These are phyloP conservation scores for Nipponacmea schrenckii DNA, from an alignment of 2,888 invertebrate species.

Conservation along the genomic window DNA sequence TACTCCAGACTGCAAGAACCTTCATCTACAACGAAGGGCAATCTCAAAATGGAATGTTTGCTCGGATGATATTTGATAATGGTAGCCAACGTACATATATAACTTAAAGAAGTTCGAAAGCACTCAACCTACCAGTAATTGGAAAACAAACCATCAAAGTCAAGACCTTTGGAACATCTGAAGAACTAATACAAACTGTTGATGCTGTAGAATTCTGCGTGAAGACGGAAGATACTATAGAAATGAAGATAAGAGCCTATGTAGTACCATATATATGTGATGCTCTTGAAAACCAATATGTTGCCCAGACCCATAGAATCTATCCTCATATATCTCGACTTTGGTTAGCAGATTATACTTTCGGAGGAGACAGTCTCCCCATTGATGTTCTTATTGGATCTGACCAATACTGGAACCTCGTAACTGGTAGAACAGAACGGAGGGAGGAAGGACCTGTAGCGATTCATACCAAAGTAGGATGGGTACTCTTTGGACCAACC, in stretches of 20 bases:
- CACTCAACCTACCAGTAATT: neutral
- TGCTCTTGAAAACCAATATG: neutral
- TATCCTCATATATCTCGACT: neutral
- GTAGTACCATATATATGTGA: neutral
- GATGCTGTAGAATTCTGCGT: neutral
- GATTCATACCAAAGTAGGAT: neutral
- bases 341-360: neutral
- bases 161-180: neutral
- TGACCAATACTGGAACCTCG: constrained; percentile 1
- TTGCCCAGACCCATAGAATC: too few relatives aligned
- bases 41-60: neutral
- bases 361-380: neutral
- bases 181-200: neutral
- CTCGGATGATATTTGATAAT: neutral
- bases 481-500: neutral
- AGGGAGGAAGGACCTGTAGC: neutral
- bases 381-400: neutral
- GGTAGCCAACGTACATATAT: neutral
- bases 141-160: neutral
- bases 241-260: neutral
- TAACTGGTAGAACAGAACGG: neutral
- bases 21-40: too few relatives aligned
- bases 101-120: neutral
- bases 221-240: neutral
- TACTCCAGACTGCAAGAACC: too few relatives aligned